Evolutionary conservation across 2,888 invertebrate species (phyloP).

Genomic region (Melolontha melolontha): DNA sequence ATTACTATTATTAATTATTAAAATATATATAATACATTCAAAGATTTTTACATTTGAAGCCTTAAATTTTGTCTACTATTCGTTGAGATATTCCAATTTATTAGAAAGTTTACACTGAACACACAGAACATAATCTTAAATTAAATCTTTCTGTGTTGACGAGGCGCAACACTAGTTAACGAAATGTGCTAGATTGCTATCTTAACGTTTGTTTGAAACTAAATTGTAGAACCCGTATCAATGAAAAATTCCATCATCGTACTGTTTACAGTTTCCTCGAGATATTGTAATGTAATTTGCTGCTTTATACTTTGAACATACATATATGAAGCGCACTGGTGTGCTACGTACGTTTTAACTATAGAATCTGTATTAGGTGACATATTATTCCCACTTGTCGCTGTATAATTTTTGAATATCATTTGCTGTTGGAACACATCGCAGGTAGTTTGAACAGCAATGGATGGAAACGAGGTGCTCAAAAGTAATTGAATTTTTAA

Average conservation of each 20-base stretch:
- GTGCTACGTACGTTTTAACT: not conserved
- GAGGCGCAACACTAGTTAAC: slow-evolving; percentile 26
- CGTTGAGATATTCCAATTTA: slow-evolving; percentile 6
- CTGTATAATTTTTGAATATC: slow-evolving; percentile 1
- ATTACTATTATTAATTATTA: too few relatives aligned
- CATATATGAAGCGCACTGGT: not conserved
- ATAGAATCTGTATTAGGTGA: too few relatives aligned
- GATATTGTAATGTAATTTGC: slow-evolving; percentile 25
- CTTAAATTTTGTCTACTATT: too few relatives aligned
- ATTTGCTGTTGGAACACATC: not conserved
- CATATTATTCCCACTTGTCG: too few relatives aligned
- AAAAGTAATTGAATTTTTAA: slow-evolving; percentile 17
- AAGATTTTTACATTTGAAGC: too few relatives aligned
- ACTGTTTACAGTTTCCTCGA: slow-evolving; percentile 16
- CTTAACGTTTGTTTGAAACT: slow-evolving; percentile 25
- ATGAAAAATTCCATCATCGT: slow-evolving; percentile 31
- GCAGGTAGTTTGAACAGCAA: not conserved
- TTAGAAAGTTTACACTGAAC: slow-evolving; percentile 17
- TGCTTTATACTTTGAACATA: not conserved
- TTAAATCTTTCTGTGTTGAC: slow-evolving; percentile 25
- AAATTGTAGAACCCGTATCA: slow-evolving; percentile 25
- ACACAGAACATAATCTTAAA: slow-evolving; percentile 34
- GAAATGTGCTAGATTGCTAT: slow-evolving; percentile 30
- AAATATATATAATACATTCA: too few relatives aligned
- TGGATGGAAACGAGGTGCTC: not conserved